Conservation (phyloP, 2,113 vertebrate species). For the Eupsittula cactorum region DNA sequence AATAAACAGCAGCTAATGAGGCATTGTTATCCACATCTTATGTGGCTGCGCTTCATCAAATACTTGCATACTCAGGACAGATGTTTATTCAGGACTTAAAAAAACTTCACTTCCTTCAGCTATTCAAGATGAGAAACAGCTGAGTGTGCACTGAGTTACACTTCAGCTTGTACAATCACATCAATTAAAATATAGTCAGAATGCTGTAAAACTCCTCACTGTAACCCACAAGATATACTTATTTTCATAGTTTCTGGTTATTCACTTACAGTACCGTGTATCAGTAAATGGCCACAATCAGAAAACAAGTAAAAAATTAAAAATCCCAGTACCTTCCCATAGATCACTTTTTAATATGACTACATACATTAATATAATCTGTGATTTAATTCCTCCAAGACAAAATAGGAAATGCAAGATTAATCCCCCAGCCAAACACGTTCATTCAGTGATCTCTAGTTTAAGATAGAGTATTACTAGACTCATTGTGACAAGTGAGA, state of each 20-base stretch:
- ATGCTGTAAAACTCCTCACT: neutral
- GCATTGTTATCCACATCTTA: neutral
- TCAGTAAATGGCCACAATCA: neutral
- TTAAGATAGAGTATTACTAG: neutral
- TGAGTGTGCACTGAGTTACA: neutral
- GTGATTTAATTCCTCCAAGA: neutral
- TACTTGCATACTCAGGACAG: neutral
- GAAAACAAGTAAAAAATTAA: neutral
- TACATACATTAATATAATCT: neutral
- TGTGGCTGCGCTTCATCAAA: neutral
- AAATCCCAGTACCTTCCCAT: neutral
- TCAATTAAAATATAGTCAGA: neutral
- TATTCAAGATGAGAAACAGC: neutral
- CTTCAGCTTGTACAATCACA: neutral
- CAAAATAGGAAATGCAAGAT: neutral
- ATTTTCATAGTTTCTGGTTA: neutral
- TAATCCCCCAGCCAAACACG: neutral
- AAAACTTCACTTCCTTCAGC: neutral
- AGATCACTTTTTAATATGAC: neutral
- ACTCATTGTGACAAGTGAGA: fast-evolving
- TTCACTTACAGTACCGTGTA: neutral
- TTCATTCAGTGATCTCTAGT: neutral
- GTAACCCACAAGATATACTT: neutral
- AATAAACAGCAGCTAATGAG: conserved; percentile 3
- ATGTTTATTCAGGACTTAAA: neutral